Evolutionary conservation across 2,888 invertebrate species (phyloP), one percentile per base, ranked within the genome.

Genomic region (Chloroclystis v-ata): DNA sequence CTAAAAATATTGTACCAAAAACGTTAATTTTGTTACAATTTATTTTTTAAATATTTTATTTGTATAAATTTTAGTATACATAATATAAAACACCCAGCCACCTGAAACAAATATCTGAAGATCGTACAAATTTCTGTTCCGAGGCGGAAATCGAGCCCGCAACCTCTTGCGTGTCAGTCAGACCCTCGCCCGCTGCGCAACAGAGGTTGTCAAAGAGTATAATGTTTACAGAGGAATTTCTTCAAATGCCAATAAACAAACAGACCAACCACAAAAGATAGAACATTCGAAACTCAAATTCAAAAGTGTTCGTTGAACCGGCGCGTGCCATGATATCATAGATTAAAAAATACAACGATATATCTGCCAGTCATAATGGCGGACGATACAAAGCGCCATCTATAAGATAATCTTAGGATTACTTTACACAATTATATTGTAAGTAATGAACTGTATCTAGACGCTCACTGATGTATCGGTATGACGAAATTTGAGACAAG

Each of bases 361-460:
- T 75, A 78, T 79, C 73, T 82, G 82, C 83, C 68, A 75, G 83
- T 82, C 82, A 79, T 72, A 78, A 79, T 76, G 80, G 79, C 82
- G 74, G 78, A 75, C 70, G 65, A 72, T 70, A 82, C 82, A 82
- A 82, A 81, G 78, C 70, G 74, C 70, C 81, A 84, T 82, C 82
- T 76, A 58, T 26, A 59, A 83, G 83, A 84, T 84, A 84, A 78
- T 85, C 67, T 60, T 49, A 63, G 83, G 83, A 85, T 84, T 84
- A 83, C 78, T 71, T 79, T 79, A 85, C 82, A 82, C 82, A 81
- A 83, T 82, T 81, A 76, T 75, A 73, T 81, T 79, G 81, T 80
- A 78, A 65, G 78, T 82, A 82, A 82, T 83, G 81, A 81, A 80
- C 78, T 77, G 69, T 68, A 73, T 43, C 51, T 35, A 45, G 40